Percentiles rank a stretch among this genome's conserved stretches.
Conservation (phyloP, 2,113 vertebrate species). For the Cyprinodon tularosa region DNA sequence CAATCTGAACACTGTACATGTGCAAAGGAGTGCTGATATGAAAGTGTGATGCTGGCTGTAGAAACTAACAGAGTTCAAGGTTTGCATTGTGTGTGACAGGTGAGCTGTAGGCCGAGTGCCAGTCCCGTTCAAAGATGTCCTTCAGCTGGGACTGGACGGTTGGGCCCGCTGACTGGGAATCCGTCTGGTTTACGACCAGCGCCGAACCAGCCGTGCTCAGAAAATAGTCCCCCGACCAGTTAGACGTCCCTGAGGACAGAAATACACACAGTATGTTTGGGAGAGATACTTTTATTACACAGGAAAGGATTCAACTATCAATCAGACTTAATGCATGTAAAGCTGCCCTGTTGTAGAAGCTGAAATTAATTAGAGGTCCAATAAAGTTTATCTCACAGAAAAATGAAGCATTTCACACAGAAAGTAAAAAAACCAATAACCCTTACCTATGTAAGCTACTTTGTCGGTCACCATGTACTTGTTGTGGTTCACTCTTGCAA, state of each 20-base stretch:
- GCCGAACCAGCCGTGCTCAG: constrained; percentile 83
- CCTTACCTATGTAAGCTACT: constrained; percentile 85
- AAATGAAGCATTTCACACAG: too few relatives aligned
- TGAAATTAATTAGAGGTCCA: too few relatives aligned
- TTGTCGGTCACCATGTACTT: constrained; percentile 94
- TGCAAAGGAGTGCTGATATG: neutral
- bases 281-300: too few relatives aligned
- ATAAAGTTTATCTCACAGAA: too few relatives aligned
- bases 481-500: constrained; percentile 89
- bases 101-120: constrained; percentile 85
- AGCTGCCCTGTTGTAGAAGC: too few relatives aligned
- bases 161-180: neutral
- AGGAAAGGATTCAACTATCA: too few relatives aligned
- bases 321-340: too few relatives aligned
- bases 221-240: constrained; percentile 93
- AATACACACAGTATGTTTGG: neutral
- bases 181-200: constrained; percentile 83
- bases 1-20: neutral
- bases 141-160: constrained; percentile 81
- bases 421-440: too few relatives aligned
- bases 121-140: constrained; percentile 86
- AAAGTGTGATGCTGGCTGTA: neutral
- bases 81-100: constrained; percentile 60
- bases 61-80: constrained; percentile 40
- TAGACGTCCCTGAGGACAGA: constrained; percentile 85